Base-by-base conservation (phyloP, 2,888 invertebrate species). In the Tinea trinotella region DNA sequence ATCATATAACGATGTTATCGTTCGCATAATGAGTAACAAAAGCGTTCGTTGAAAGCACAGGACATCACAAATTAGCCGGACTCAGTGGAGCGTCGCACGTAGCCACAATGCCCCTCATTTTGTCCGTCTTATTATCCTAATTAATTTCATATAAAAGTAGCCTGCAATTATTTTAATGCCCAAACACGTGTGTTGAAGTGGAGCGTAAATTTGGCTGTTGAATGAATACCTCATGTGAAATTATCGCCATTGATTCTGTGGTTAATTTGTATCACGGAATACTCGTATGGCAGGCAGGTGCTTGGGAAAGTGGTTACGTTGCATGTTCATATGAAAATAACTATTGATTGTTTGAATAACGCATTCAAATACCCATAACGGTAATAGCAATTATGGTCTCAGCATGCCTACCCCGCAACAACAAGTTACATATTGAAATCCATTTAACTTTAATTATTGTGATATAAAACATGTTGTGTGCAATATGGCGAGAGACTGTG, bases 231-330 rank as follows among this genome's bases (percentile, higher is more conserved):
- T 65, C 61, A 57, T 62, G 59, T 72, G 17, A n/a, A 76, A 83
- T 85, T 85, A 84, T 85, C 84, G 70, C 84, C 76, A 83, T 84
- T 82, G 80, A 82, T 75, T 81, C 75, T 78, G 84, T 57, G 83
- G 84, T 83, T 61, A 58, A 53, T 58, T 58, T 62, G 58, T 60
- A 64, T 62, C 61, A 61, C 61, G 62, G 60, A 68, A 65, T 58
- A 6, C 7, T n/a, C 13, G 19, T 13, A 15, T 13, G 13, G 57
- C 53, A 53, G 58, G 61, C 80, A 80, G 80, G 80, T 80, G 81
- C 50, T 56, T 56, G 50, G 56, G 56, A 50, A 55, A 52, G 34
- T 55, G 46, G 46, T 46, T 19, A 46, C 17, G 46, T 46, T 10
- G 46, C 46, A 19, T 46, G 18, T 46, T 46, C 19, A 19, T 46